Evolutionary conservation across 2,797 vertebrate species (phyloP).

Genomic region (Liasis olivaceus): DNA sequence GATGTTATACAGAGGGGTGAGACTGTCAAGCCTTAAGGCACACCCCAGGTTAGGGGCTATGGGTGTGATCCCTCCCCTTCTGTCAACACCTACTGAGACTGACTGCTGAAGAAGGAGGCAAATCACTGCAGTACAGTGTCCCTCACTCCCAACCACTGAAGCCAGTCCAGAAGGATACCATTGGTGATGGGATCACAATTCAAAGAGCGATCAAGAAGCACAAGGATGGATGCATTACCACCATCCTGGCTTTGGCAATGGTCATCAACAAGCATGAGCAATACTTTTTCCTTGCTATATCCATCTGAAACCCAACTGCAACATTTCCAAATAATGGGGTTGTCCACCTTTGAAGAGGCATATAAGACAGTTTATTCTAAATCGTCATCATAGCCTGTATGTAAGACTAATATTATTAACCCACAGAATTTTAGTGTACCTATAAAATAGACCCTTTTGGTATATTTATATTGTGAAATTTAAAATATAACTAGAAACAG

Average conservation of each 20-base stretch:
- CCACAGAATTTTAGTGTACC: not conserved
- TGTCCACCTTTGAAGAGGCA: not conserved
- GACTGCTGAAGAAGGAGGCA: not conserved
- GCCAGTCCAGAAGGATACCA: no score
- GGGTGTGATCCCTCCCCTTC: not conserved
- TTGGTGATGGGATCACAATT: no score
- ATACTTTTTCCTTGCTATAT: no score
- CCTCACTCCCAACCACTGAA: no score
- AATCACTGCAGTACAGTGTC: no score
- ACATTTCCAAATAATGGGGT: no score
- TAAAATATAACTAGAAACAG: not conserved
- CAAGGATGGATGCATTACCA: no score
- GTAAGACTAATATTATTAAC: slow-evolving; percentile 1
- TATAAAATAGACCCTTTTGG: slow-evolving; percentile 25
- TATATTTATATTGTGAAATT: not conserved
- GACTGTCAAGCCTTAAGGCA: not conserved
- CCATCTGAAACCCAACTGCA: no score
- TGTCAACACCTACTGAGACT: not conserved
- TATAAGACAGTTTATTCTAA: not conserved
- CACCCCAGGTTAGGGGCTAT: not conserved
- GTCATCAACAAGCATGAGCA: no score
- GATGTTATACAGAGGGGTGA: not conserved
- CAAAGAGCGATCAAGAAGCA: no score
- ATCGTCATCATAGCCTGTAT: not conserved
- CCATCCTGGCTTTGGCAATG: no score